phyloP scores from a whole-genome alignment of 1,140 invertebrate genomes.

The honey bee (Apis mellifera) region DNA sequence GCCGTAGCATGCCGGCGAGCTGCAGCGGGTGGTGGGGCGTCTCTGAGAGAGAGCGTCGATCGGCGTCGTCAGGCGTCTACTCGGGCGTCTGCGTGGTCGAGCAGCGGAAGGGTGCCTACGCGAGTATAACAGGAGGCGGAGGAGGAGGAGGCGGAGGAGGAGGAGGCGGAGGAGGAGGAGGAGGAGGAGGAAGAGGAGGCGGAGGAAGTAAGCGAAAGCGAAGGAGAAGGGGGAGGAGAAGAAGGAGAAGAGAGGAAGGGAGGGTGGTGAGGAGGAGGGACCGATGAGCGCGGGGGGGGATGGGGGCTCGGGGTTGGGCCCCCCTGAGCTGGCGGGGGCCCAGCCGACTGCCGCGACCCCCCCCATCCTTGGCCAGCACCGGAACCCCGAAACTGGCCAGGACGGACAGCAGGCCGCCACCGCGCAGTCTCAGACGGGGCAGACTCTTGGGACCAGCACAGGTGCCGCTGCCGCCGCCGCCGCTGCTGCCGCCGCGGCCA shows the following conservation, averaged over 20 bases:
- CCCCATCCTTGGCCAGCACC: constrained; percentile 57
- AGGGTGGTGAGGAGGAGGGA: constrained; percentile 65
- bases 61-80: constrained; percentile 62
- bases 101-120: constrained; percentile 49
- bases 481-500: constrained; percentile 42
- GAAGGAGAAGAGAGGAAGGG: constrained; percentile 65
- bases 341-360: constrained; percentile 72
- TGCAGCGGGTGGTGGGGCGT: constrained; percentile 67
- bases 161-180: constrained; percentile 35
- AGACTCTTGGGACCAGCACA: constrained; percentile 73
- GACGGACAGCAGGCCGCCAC: constrained; percentile 34
- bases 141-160: constrained; percentile 9
- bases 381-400: constrained; percentile 35
- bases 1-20: constrained; percentile 77
- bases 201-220: constrained; percentile 27
- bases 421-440: constrained; percentile 56
- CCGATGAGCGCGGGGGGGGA: constrained; percentile 81
- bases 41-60: constrained; percentile 71
- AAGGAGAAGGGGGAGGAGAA: constrained; percentile 50
- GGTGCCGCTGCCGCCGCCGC: constrained; percentile 54
- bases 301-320: constrained; percentile 78
- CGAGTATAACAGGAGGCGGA: constrained; percentile 11
- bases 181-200: constrained; percentile 21
- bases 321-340: constrained; percentile 67
- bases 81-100: constrained; percentile 54